Base-by-base conservation (phyloP, 1,140 invertebrate species). In the Goniozus legneri region DNA sequence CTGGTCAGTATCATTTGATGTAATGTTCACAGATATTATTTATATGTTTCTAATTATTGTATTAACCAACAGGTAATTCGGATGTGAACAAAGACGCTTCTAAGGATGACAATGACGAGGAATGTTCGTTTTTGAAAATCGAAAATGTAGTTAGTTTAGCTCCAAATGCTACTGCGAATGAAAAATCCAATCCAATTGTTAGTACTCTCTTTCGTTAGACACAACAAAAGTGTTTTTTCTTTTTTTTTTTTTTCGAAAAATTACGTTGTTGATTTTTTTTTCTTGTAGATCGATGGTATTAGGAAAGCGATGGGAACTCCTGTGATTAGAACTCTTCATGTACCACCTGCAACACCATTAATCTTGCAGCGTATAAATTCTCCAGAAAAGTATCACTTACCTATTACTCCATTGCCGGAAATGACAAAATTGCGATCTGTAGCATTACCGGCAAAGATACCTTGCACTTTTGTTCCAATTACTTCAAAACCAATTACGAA, bases 131-230 rank as follows among this genome's bases (percentile, higher is more conserved):
- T 22, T 41, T 74, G 3, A 69, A 64, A 32, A 76, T 76, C n/a
- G 69, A 65, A 37, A 73, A 64, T 42, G 73, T 76, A 18, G 54
- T 75, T 8, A 76, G 73, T 44, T 56, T 76, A 4, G 67, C 70
- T n/a, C 58, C 60, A 14, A 52, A 22, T 27, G 18, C 42, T 13
- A 42, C 48, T 0, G 53, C 18, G 1, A 44, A 47, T 45, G 31
- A 21, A 10, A 44, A 37, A 8, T 56, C 59, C 27, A 64, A 21
- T 44, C 31, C 57, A 10, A 50, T 60, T 14, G 58, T 65, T 50
- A 52, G 59, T 54, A 27, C n/a, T n/a, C n/a, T n/a, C n/a, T n/a
- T n/a, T n/a, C n/a, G n/a, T n/a, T n/a, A n/a, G n/a, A n/a, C n/a
- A n/a, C n/a, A n/a, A n/a, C n/a, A n/a, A n/a, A n/a, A n/a, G n/a